Evolutionary conservation across 2,113 vertebrate genomes (phyloP).

Genomic region (Garra rufa): DNA sequence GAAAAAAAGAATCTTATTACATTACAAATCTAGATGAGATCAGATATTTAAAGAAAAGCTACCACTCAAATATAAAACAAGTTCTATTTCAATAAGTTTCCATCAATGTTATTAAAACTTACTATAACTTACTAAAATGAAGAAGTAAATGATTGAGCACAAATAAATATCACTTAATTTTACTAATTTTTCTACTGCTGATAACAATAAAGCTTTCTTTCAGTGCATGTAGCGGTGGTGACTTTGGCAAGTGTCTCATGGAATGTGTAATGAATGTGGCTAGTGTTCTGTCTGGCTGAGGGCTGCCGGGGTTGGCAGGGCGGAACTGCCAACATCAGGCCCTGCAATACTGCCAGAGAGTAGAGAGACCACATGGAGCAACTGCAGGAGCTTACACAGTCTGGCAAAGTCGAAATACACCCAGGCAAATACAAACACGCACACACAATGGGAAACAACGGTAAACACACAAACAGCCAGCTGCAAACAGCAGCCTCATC

Average conservation of each 20-base stretch:
- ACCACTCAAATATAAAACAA: background rate
- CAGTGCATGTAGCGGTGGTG: background rate
- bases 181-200: background rate
- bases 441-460: slow-evolving; percentile 13
- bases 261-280: slow-evolving; percentile 38
- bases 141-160: background rate
- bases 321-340: slow-evolving; percentile 29
- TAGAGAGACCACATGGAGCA: slow-evolving; percentile 26
- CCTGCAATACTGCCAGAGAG: slow-evolving; percentile 30
- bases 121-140: background rate
- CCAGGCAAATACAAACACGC: slow-evolving; percentile 31
- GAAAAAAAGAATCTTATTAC: background rate
- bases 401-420: slow-evolving; percentile 15
- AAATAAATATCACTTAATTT: background rate
- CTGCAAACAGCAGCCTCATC: background rate
- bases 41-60: background rate
- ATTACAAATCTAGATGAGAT: background rate
- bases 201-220: background rate
- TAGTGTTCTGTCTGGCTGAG: slow-evolving; percentile 33
- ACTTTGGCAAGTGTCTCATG: slow-evolving; percentile 22
- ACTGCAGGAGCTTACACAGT: slow-evolving; percentile 33
- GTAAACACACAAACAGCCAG: slow-evolving; percentile 1
- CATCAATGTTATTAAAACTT: background rate
- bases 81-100: background rate
- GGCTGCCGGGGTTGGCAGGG: slow-evolving; percentile 20